A percentile compares a stretch with the other conserved stretches of the same genome.
Evolutionary conservation across 2,888 invertebrate genomes (phyloP).

Genomic region (Malacosoma neustria): DNA sequence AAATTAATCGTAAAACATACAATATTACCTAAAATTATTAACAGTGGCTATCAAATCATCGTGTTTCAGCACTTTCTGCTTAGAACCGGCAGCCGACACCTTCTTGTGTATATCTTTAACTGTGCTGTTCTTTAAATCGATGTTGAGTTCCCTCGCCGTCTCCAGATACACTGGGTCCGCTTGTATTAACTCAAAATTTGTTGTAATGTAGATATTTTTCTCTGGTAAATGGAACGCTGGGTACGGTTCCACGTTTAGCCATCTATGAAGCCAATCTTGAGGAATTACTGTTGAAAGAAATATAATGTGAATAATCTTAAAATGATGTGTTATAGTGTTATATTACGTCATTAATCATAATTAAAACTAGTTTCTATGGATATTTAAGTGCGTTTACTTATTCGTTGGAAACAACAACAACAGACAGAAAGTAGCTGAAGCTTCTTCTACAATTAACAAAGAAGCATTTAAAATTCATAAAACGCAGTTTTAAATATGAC

Average conservation of each 20-base stretch:
- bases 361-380: no score
- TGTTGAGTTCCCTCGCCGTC: slow-evolving; percentile 29
- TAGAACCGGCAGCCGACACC: slow-evolving; percentile 15
- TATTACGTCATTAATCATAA: no score
- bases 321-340: no score
- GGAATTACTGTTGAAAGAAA: slow-evolving; percentile 69
- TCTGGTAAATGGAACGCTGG: slow-evolving; percentile 79
- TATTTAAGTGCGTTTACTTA: no score
- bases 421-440: no score
- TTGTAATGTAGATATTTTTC: slow-evolving; percentile 82
- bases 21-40: slow-evolving; percentile 58
- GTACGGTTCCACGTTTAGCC: slow-evolving; percentile 74
- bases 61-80: slow-evolving; percentile 28
- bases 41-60: slow-evolving; percentile 53
- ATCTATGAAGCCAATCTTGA: slow-evolving; percentile 75
- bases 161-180: slow-evolving; percentile 44
- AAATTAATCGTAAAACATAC: no score
- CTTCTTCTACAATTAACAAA: no score
- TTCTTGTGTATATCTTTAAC: slow-evolving; percentile 49
- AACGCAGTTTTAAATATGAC: no score
- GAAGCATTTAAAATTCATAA: no score
- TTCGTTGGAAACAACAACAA: no score
- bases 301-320: neutral
- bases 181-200: slow-evolving; percentile 78
- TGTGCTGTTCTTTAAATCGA: slow-evolving; percentile 36